Evolutionary conservation across 2,797 vertebrate genomes (phyloP), one percentile per base, ranked within the genome.

Genomic region (Anableps anableps): DNA sequence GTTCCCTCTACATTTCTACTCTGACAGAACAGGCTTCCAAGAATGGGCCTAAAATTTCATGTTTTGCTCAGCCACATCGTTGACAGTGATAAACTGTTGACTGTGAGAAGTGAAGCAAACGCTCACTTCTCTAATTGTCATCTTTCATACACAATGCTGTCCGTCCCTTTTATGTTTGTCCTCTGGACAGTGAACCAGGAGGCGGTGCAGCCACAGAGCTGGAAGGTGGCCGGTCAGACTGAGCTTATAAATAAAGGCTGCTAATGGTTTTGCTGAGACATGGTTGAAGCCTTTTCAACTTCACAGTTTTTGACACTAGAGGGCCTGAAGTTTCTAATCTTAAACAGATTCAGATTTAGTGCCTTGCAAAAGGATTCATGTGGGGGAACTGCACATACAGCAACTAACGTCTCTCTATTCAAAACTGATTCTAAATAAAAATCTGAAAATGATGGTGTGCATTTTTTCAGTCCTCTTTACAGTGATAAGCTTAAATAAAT

Each of bases 171-270:
- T 51, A 82, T 68, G 84, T 86, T 82, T 82, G 85, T 88, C 87
- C 36, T 78, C 81, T 62, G 86, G 85, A 89, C 87, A 66, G 87
- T 78, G 82, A 81, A 82, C 88, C 41, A 72, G 79, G 87, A 85
- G 88, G 83, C 60, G 36, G 79, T 34, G 76, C 70, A 76, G 90
- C 86, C 76, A 0, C 83, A 83, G 72, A 8, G 26, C 77, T 80
- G 77, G 86, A 80, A 82, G 76, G 76, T 81, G 81, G 83, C 77
- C 29, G 72, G 53, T 79, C 87, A 80, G 72, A 60, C 88, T 70
- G 74, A 64, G 83, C 88, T 88, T 21, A 80, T 76, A 82, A 85
- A 86, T 78, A 72, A 91, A 74, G 79, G 70, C 68, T 53, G 80
- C 83, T 86, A 79, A 72, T 76, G 74, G 48, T 76, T 85, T 88